Conservation (phyloP, 2,888 invertebrate species). For the Monopis laevigella region DNA sequence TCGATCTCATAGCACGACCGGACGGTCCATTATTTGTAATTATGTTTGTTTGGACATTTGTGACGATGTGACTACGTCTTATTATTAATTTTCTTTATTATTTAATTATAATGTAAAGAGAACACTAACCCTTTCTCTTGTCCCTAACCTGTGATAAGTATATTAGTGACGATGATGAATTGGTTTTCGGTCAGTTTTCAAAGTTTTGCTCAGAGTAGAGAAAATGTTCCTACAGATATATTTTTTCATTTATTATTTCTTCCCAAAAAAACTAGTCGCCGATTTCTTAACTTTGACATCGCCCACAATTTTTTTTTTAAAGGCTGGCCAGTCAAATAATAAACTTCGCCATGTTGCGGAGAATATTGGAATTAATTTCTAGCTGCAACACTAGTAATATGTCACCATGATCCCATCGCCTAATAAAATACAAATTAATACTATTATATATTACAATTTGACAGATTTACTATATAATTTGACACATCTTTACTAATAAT, state of each 20-base stretch:
- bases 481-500: no score
- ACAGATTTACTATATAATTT: no score
- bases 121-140: slow-evolving; percentile 64
- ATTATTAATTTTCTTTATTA: not conserved
- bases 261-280: not conserved
- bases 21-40: slow-evolving; percentile 4
- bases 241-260: slow-evolving; percentile 25
- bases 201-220: slow-evolving; percentile 54
- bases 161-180: slow-evolving; percentile 53
- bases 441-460: no score
- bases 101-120: slow-evolving; percentile 33
- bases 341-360: no score
- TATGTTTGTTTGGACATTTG: not conserved
- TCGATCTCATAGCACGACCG: slow-evolving; percentile 47
- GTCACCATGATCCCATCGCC: no score
- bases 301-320: not conserved
- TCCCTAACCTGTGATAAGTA: slow-evolving; percentile 68
- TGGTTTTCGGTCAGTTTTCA: no score
- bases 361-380: no score
- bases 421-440: no score
- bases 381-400: no score
- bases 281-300: not conserved
- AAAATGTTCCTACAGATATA: slow-evolving; percentile 56
- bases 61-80: not conserved
- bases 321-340: no score